Evolutionary conservation across 2,888 invertebrate species (phyloP), one percentile per base, ranked within the genome.

Genomic region (Arctia plantaginis): DNA sequence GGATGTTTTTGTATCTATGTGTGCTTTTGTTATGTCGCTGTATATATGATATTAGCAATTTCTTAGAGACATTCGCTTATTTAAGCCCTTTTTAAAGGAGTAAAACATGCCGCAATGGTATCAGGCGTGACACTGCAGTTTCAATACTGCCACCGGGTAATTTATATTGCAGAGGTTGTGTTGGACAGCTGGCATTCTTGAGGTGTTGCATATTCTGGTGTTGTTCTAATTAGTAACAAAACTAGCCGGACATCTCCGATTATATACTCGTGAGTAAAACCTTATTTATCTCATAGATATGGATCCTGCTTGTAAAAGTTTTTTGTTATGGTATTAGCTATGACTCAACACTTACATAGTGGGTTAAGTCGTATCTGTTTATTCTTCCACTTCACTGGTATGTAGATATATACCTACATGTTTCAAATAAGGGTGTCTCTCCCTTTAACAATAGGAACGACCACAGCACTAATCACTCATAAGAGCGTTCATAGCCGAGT

Each of bases 401-500:
- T 4, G 47, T n/a, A 20, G 6, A 47, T 51, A 35, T 23, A 44
- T 44, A 44, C 7, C 7, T 23, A 51, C 12, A 4, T 27, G 30
- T 30, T 47, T 47, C 15, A 68, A 39, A 30, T 35, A 59, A 55
- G 41, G n/a, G 55, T 13, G 47, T 39, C 23, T 47, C 8, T 27
- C 66, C 12, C 47, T 23, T 39, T n/a, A 55, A 65, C 69, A 72
- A 66, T 66, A n/a, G 55, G 33, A 71, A 33, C 35, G 20, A 39
- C 3, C 47, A 55, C 55, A 65, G 41, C 27, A 55, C 47, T 73
- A 64, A 33, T 47, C 47, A 65, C 51, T 66, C 69, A 27, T 62
- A 70, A 41, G 69, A 72, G 73, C 70, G 70, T 67, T 66, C 73
- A 72, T 59, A 59, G 70, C 15, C 30, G 59, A 51, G 68, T 76